phyloP scores from a whole-genome alignment of 2,888 invertebrate species.

The Aphrophora alni region DNA sequence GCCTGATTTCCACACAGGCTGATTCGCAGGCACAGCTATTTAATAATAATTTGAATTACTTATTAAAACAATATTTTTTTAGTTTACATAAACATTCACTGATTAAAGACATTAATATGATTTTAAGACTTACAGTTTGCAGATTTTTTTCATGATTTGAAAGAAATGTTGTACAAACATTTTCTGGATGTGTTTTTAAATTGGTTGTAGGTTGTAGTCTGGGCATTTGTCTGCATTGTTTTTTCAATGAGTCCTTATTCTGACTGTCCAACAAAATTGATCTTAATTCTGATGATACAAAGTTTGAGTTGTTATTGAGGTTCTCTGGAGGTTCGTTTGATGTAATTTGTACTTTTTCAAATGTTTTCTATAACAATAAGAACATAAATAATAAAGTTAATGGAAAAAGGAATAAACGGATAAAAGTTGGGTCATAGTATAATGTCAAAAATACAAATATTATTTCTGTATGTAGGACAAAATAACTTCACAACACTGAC shows the following conservation, averaged over 20 bases:
- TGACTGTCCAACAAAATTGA: background rate
- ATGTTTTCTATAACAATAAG: background rate
- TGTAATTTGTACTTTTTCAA: background rate
- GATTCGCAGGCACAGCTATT: no score
- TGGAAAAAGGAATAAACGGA: no score
- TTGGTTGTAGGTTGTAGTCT: background rate
- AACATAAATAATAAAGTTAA: no score
- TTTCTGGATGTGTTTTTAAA: background rate
- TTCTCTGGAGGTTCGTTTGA: background rate
- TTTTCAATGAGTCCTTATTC: background rate
- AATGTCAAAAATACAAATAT: no score
- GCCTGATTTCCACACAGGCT: no score
- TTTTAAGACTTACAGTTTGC: background rate
- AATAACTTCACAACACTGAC: background rate
- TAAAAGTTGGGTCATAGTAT: no score
- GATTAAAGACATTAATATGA: no score
- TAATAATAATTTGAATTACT: no score
- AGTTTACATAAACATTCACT: no score
- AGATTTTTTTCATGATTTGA: background rate
- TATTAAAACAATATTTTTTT: no score
- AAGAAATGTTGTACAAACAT: background rate
- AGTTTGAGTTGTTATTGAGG: background rate
- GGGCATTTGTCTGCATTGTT: background rate
- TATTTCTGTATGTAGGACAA: no score
- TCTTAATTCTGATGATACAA: background rate